Base-by-base conservation (phyloP, 2,113 vertebrate species). In the Rhegmatorhina hoffmannsi region DNA sequence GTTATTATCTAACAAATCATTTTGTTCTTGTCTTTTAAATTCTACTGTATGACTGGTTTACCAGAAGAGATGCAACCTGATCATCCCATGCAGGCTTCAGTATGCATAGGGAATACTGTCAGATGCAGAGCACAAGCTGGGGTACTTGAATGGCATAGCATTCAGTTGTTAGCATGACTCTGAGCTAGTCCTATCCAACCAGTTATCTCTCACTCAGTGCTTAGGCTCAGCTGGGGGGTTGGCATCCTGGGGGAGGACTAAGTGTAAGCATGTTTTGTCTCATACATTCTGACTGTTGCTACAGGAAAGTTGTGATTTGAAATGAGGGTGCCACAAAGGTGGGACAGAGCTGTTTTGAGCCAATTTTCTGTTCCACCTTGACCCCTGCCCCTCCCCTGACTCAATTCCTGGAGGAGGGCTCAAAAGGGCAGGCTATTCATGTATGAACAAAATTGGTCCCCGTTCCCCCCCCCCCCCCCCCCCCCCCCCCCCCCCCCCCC, bases 191-290 rank as follows among this genome's bases (percentile, higher is more conserved):
- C 34, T 23, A n/a, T 17, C 13, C 26, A 64, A 33, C 4, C 2
- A 8, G 14, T 17, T 49, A 58, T 21, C 7, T 76, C n/a, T 68
- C 25, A 31, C 23, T 5, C 8, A 36, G 24, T 10, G 23, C 58
- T 68, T 2, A 3, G 7, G 6, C 12, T 70, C 21, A 53, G 5
- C 25, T 67, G 0, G 0, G 20, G 17, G 6, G 3, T 2, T 70
- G 16, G 3, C 29, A 5, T 28, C 60, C 44, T 4, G 18, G 6
- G 18, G 43, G 23, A 59, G 33, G 9, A 28, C 10, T 5, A 33
- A 31, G 7, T 36, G 2, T 49, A 28, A 56, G 4, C 11, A 33
- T 11, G 3, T 24, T 81, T 59, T 59, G 21, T 59, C 26, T 59
- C 44, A 11, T 10, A 33, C 0, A 0, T 63, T 63, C 36, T 62